Evolutionary conservation across 2,797 vertebrate species (phyloP), one percentile per base, ranked within the genome.

Genomic region (Chromis chromis): DNA sequence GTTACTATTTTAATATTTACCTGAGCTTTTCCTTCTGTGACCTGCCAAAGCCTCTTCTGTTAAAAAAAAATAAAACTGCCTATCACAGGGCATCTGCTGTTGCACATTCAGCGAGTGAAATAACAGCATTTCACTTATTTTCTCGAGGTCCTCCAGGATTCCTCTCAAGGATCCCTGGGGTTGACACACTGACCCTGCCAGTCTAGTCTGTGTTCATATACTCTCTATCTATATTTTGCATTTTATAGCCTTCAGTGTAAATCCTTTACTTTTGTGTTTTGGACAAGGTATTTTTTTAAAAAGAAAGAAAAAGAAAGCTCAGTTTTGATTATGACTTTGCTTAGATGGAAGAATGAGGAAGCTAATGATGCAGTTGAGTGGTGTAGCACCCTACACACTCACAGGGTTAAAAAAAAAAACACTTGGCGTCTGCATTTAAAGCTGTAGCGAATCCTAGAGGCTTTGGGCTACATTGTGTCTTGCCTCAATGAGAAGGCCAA

Each of bases 381-480:
- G 74, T 76, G 73, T 69, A 74, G 73, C 72, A 80, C 64, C 75
- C 76, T 76, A 67, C 46, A 78, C 70, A 79, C 79, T 66, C 72
- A 36, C 33, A 71, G 62, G 74, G 62, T 81, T 81, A 65, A 85
- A 82, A 83, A 86, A 87, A 77, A 73, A 86, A 85, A 88, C 90
- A 88, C 90, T 93, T 78, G 76, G 62, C 65, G 12, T 74, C 72
- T 73, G 85, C 69, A 75, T 89, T 89, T 92, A 83, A 90, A 87
- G 78, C 79, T 82, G 84, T 53, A 76, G 86, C 63, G 50, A 81
- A 79, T 89, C 84, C 83, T 58, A 56, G 70, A 85, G 79, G 56
- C 84, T 89, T 80, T 86, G 63, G 76, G 82, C 79, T 24, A 84
- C 84, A 90, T 92, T 93, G 92, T 91, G 83, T 78, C 33, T 58